Evolutionary conservation across 2,888 invertebrate species (phyloP), one percentile per base, ranked within the genome.

Genomic region (Rotaria magnacalcarata): DNA sequence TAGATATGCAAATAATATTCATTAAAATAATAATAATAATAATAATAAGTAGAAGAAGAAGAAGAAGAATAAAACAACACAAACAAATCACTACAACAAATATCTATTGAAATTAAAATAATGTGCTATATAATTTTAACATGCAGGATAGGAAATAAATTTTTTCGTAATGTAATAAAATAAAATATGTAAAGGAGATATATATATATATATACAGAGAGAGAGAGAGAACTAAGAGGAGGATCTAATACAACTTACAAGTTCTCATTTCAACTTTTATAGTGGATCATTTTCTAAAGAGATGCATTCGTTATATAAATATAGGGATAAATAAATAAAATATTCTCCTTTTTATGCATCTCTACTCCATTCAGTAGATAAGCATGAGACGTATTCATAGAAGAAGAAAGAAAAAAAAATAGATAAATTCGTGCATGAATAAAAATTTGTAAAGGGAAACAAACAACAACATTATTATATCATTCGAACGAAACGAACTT

Each of bases 211-310:
- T 0, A 67, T 0, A 6, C 8, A 67, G 34, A 67, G 14, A 50
- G 50, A 67, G 34, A 16, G 67, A 27, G 34, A 11, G 24, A 67
- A 19, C n/a, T 7, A 16, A 67, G 34, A 11, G 19, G 8, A 67
- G 67, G 19, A 34, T 67, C n/a, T 67, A 34, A 14, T 67, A 67
- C 0, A 67, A 67, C 67, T 67, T 67, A 67, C 67, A 67, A 34
- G 27, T 27, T 34, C 34, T 67, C 34, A 67, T 27, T 27, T 67
- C 34, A 34, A 67, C 16, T 8, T 34, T 67, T 19, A 67, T 34
- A 67, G 19, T 67, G 67, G 16, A 67, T 67, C 34, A 8, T 67
- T 34, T 67, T 67, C 67, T 67, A 67, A 67, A 67, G 67, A 67
- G 19, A 67, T 67, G 19, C 6, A 34, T 16, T 67, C 3, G 34